These are phyloP conservation scores for Melieria crassipennis DNA, from an alignment of 2,888 invertebrate species.

Conservation along the genomic window DNA sequence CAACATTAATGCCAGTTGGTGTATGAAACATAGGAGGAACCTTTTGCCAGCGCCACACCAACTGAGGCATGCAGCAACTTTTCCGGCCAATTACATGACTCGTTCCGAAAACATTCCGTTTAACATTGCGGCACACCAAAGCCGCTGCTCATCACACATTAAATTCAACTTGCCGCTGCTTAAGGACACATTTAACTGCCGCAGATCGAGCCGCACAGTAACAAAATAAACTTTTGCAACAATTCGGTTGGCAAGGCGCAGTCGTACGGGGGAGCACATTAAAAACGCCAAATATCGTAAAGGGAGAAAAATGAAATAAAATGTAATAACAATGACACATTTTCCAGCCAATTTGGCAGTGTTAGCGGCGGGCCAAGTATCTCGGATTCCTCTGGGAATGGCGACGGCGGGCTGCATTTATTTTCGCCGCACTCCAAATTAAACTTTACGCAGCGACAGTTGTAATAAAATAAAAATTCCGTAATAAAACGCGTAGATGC, in stretches of 20 bases:
- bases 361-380: conserved; percentile 8
- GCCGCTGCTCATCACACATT: conserved; percentile 8
- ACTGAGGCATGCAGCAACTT: no score
- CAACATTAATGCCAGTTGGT: no score
- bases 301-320: conserved; percentile 4
- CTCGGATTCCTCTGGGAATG: background rate
- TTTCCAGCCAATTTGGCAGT: conserved; percentile 35
- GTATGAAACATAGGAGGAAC: no score
- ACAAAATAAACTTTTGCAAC: conserved; percentile 1
- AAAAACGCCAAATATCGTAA: conserved; percentile 10
- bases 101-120: no score
- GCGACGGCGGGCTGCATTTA: no score
- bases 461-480: no score
- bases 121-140: no score
- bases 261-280: background rate
- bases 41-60: background rate
- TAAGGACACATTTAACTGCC: conserved; percentile 31
- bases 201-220: conserved; percentile 4
- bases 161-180: conserved; percentile 32
- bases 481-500: no score
- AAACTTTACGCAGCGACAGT: no score
- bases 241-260: background rate
- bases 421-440: no score
- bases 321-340: conserved; percentile 33
- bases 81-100: no score